Percentiles rank a stretch among this genome's conserved stretches.
Conservation (phyloP, 2,888 invertebrate species). For the Pasiphila rectangulata region DNA sequence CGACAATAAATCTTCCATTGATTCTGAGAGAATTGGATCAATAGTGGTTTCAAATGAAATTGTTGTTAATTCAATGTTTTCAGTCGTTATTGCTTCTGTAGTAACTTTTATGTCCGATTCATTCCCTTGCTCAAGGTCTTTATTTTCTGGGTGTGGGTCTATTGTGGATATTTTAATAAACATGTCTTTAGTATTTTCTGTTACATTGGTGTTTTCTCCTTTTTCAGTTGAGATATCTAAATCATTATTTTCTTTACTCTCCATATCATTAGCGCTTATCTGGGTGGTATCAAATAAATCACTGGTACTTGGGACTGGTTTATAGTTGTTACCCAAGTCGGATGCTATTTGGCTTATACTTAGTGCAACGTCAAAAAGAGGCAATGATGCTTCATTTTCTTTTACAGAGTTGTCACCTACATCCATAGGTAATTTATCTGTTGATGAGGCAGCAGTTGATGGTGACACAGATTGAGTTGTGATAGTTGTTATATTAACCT, state of each 20-base stretch:
- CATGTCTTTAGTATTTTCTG: constrained; percentile 45
- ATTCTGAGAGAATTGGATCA: constrained; percentile 67
- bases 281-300: constrained; percentile 58
- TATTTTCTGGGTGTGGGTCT: constrained; percentile 51
- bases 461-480: constrained; percentile 73
- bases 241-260: constrained; percentile 71
- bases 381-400: constrained; percentile 46
- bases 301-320: constrained; percentile 59
- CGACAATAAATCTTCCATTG: constrained; percentile 74
- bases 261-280: constrained; percentile 49
- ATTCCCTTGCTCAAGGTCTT: constrained; percentile 21
- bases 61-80: constrained; percentile 36
- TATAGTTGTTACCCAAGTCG: constrained; percentile 63
- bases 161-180: constrained; percentile 69
- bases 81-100: constrained; percentile 32
- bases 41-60: constrained; percentile 49
- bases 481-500: constrained; percentile 59
- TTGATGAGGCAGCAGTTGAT: constrained; percentile 60
- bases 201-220: constrained; percentile 28
- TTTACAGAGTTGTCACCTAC: constrained; percentile 26
- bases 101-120: constrained; percentile 24
- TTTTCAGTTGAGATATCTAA: constrained; percentile 59
- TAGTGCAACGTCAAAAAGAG: constrained; percentile 70
- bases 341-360: constrained; percentile 77
- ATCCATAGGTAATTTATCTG: constrained; percentile 41